phyloP scores from a whole-genome alignment of 2,797 vertebrate species.

The Xerus rutilus region DNA sequence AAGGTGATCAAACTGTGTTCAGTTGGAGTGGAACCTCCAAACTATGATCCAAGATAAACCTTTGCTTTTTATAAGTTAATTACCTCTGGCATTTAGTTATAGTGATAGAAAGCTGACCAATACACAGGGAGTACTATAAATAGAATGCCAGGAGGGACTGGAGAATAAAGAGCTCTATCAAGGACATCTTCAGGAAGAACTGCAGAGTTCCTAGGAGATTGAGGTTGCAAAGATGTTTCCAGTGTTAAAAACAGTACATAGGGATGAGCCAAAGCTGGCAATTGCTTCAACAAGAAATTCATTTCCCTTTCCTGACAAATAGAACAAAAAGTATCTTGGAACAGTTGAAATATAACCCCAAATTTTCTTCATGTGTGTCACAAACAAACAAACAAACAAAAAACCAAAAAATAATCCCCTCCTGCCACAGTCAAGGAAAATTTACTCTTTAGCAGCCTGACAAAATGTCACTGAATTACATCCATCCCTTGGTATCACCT shows the following conservation, averaged over 20 bases:
- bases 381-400: slow-evolving; percentile 56
- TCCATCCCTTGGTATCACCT: slow-evolving; percentile 59
- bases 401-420: slow-evolving; percentile 75
- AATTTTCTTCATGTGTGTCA: slow-evolving; percentile 70
- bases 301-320: slow-evolving; percentile 40
- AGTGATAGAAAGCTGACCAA: too few relatives aligned
- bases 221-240: not conserved
- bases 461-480: slow-evolving; percentile 72
- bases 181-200: not conserved
- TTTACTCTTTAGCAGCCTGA: slow-evolving; percentile 71
- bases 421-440: slow-evolving; percentile 72
- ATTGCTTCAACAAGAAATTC: not conserved
- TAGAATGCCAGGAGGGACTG: not conserved
- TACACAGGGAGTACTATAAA: not conserved
- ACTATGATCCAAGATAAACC: not conserved
- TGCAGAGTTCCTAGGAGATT: not conserved
- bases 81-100: not conserved
- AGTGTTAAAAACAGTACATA: not conserved
- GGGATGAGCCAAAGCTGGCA: not conserved
- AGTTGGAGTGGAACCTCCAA: not conserved
- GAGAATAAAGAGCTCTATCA: not conserved
- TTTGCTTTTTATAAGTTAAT: not conserved
- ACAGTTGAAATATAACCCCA: slow-evolving; percentile 55
- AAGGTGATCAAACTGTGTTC: not conserved
- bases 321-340: slow-evolving; percentile 32